Percentiles rank a stretch among this genome's conserved stretches.
Evolutionary conservation across 2,113 vertebrate species (phyloP).

Genomic region (Crotalus horridus): DNA sequence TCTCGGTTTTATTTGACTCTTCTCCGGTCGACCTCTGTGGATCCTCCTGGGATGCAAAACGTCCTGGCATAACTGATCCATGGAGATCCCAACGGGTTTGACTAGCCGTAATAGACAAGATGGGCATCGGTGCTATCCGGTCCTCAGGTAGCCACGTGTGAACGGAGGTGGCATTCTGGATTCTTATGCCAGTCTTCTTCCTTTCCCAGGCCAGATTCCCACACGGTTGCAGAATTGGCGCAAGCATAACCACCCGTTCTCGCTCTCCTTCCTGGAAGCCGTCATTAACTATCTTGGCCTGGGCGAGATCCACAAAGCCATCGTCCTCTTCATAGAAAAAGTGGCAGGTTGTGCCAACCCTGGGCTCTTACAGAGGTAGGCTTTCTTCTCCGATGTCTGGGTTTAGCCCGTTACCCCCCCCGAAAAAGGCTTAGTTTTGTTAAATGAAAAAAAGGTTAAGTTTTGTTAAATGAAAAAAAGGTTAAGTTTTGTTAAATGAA

Average conservation of each 20-base stretch:
- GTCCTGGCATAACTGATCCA: fast-evolving
- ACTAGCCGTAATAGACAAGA: not conserved
- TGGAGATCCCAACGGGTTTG: not conserved
- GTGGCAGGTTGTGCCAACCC: conserved; percentile 63
- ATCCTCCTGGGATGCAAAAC: not conserved
- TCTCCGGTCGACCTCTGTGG: not conserved
- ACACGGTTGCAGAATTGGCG: conserved; percentile 74
- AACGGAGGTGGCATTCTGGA: fast-evolving
- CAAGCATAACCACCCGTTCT: conserved; percentile 78
- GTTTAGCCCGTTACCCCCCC: not conserved
- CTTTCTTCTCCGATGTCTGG: fast-evolving
- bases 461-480: too few relatives aligned
- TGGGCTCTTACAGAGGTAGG: conserved; percentile 59
- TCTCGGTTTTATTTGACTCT: not conserved
- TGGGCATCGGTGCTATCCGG: not conserved
- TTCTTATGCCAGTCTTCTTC: not conserved
- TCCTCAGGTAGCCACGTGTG: not conserved
- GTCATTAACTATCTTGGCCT: conserved; percentile 83
- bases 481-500: too few relatives aligned
- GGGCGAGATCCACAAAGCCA: conserved; percentile 88
- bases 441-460: not conserved
- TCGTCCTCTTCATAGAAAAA: conserved; percentile 81
- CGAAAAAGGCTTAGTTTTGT: not conserved
- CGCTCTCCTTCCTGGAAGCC: conserved; percentile 81
- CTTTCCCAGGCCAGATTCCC: conserved; percentile 58